A percentile compares a stretch with the other conserved stretches of the same genome.
These are phyloP conservation scores for Temnothorax longispinosus DNA, from an alignment of 1,140 invertebrate genomes.

Conservation along the genomic window DNA sequence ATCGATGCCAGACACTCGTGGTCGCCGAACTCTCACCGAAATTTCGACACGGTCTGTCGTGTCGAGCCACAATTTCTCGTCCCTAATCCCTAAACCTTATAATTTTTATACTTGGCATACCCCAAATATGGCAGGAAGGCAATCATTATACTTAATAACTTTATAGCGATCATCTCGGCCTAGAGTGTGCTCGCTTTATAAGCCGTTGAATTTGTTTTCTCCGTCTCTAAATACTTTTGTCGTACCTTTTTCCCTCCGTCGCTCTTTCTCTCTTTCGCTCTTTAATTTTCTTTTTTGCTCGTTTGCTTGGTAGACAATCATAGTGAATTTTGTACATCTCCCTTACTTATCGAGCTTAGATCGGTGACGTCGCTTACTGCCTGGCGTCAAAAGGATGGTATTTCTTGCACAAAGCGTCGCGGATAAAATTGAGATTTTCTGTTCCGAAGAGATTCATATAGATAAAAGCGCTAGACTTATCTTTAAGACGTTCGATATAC, in stretches of 20 bases:
- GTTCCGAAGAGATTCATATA: constrained; percentile 20
- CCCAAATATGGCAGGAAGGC: constrained; percentile 87
- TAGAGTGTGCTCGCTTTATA: constrained; percentile 67
- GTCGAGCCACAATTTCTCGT: constrained; percentile 75
- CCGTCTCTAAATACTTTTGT: constrained; percentile 61
- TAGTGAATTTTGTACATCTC: constrained; percentile 72
- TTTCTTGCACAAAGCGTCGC: constrained; percentile 49
- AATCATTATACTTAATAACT: constrained; percentile 86
- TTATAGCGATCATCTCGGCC: constrained; percentile 77
- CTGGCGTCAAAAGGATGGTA: constrained; percentile 54
- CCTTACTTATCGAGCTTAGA: constrained; percentile 54
- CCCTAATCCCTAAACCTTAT: constrained; percentile 85
- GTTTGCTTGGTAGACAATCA: constrained; percentile 67
- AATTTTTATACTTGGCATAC: constrained; percentile 87
- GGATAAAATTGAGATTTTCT: constrained; percentile 38
- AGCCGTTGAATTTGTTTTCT: constrained; percentile 73
- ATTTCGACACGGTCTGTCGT: constrained; percentile 76
- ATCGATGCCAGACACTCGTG: constrained; percentile 55
- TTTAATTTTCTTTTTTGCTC: constrained; percentile 48
- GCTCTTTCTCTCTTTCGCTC: constrained; percentile 28
- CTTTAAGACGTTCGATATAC: not conserved
- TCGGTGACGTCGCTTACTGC: constrained; percentile 59
- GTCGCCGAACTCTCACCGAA: constrained; percentile 74
- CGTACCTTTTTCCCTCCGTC: constrained; percentile 55
- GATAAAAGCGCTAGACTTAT: constrained; percentile 17